Conservation (phyloP, 2,888 invertebrate genomes). For the Trichogramma evanescens region DNA sequence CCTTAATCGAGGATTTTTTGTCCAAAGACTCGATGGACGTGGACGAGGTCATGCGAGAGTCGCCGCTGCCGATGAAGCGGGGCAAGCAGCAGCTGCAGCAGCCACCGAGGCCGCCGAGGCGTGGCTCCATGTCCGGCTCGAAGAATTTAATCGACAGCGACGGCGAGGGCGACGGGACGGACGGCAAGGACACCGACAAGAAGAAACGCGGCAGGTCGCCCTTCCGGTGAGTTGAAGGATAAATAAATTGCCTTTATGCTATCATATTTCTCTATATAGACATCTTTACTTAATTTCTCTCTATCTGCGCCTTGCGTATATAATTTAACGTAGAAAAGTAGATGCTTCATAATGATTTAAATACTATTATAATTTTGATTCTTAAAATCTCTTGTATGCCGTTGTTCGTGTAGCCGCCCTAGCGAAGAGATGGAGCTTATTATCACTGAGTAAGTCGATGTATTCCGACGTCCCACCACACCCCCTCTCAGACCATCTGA, state of each 20-base stretch:
- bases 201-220: conserved; percentile 83
- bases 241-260: background rate
- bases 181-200: conserved; percentile 60
- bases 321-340: too few relatives aligned
- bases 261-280: conserved; percentile 23
- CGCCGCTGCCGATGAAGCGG: conserved; percentile 42
- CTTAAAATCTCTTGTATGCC: too few relatives aligned
- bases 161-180: conserved; percentile 64
- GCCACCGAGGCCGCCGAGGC: conserved; percentile 69
- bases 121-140: conserved; percentile 56
- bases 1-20: conserved; percentile 9
- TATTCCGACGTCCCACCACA: too few relatives aligned
- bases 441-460: conserved; percentile 35
- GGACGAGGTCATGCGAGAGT: conserved; percentile 59
- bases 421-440: conserved; percentile 41
- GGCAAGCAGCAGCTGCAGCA: conserved; percentile 26
- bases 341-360: too few relatives aligned
- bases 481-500: too few relatives aligned
- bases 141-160: conserved; percentile 64
- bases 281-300: too few relatives aligned
- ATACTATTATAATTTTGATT: too few relatives aligned
- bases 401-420: conserved; percentile 32
- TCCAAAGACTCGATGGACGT: conserved; percentile 65
- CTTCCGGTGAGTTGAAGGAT: conserved; percentile 61
- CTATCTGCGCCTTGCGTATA: too few relatives aligned